Evolutionary conservation across 2,888 invertebrate species (phyloP), one percentile per base, ranked within the genome.

Genomic region (Microctonus aethiopoides): DNA sequence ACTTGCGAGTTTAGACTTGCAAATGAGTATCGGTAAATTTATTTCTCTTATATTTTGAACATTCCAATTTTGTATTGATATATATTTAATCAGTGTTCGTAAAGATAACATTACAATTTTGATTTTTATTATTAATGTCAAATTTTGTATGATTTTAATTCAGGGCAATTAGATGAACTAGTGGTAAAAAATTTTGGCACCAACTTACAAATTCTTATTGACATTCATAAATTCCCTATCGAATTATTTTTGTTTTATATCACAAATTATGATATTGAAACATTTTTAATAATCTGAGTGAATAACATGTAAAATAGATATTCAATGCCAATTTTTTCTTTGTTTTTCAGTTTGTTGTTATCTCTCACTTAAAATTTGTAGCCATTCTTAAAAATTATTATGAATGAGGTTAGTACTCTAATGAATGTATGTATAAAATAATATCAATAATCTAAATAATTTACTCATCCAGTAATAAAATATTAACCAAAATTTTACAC

Each of bases 161-260:
- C 34, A 16, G 20, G 54, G 29, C 63, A 63, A 63, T 20, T 29
- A 63, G 13, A 36, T 36, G 20, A 54, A 4, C 29, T 64, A 52
- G 32, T 52, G n/a, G 29, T 63, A 79, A 67, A 78, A 78, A 79
- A 77, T 79, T 39, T 78, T 78, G 78, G 78, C 78, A 78, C 78
- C 78, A 52, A 66, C 72, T 68, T 72, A 57, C 26, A 68, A 62
- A 46, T 2, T 62, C 26, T 62, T 62, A 62, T 62, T 24, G 29
- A 62, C 62, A 46, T 22, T 13, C 24, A 26, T 11, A 46, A 62
- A 41, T 36, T 39, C 24, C 29, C n/a, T 46, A 46, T 46, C 13
- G 29, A 41, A 6, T n/a, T n/a, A 39, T 39, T 39, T 56, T 26
- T 11, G 26, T 56, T 29, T 56, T 56, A 56, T 26, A 5, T 29